A percentile compares a stretch with the other conserved stretches of the same genome.
Conservation (phyloP, 2,888 invertebrate genomes). For the Eupithecia insigniata region DNA sequence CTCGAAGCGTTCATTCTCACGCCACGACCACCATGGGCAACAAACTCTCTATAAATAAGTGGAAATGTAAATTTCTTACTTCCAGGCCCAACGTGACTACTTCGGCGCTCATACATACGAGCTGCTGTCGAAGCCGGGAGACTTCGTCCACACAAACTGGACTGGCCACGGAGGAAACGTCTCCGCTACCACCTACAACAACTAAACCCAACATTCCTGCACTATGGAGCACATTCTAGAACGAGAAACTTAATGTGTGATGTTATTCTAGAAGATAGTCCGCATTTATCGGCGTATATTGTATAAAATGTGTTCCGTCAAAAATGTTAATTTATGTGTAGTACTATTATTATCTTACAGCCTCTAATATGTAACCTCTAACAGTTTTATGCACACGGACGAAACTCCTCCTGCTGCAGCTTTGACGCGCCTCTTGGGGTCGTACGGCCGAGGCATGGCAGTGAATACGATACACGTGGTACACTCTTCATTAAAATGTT, state of each 20-base stretch:
- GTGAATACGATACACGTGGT: no score
- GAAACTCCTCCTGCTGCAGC: no score
- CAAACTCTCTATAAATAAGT: not conserved
- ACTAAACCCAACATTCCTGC: constrained; percentile 48
- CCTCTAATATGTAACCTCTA: no score
- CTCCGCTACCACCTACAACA: constrained; percentile 94
- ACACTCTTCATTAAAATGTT: no score
- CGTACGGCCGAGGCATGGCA: no score
- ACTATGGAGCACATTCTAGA: not conserved
- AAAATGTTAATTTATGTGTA: not conserved
- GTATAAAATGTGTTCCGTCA: not conserved
- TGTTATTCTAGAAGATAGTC: not conserved
- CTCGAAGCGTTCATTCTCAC: not conserved
- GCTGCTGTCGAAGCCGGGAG: constrained; percentile 92
- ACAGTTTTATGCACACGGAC: no score
- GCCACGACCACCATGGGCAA: not conserved
- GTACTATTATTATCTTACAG: no score
- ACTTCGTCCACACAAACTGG: constrained; percentile 99
- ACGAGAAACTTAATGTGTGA: not conserved
- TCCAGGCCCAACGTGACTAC: constrained; percentile 96
- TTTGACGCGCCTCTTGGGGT: no score
- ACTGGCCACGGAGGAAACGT: constrained; percentile 98
- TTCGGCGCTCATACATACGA: constrained; percentile 99
- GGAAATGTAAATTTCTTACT: constrained; percentile 1
- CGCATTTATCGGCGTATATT: not conserved